Evolutionary conservation across 1,140 invertebrate genomes (phyloP), one percentile per base, ranked within the genome.

Genomic region (Ceratina australensis): DNA sequence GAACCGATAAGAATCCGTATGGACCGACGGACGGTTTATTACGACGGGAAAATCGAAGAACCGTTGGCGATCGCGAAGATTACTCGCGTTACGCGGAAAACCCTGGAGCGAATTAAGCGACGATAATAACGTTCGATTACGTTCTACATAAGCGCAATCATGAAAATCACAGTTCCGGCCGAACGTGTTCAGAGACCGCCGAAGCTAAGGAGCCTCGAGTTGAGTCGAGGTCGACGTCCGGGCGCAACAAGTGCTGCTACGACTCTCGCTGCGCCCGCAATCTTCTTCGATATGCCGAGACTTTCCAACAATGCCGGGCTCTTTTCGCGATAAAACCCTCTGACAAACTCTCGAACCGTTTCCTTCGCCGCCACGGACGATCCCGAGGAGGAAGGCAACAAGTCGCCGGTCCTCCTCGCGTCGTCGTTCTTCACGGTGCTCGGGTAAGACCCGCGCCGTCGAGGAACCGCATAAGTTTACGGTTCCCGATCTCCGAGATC

Each of bases 211-310:
- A 80, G 75, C 69, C 57, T 75, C 72, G 78, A 76, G 83, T 81
- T 66, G 85, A 73, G 65, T 77, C 83, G 86, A 86, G 87, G 87
- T 85, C 83, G 83, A 87, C 81, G 85, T 84, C 85, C 85, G 83
- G 78, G 78, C 83, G 85, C 81, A 87, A 87, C 85, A 87, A 87
- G 85, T 87, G 83, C 83, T 83, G 85, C 78, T 72, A 79, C 69
- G 59, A 78, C 67, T 77, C 74, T 77, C 67, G 66, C 28, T 54
- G 66, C 56, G 66, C 74, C 49, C 74, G 66, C 69, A 69, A 78
- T 78, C 69, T 50, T 72, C 76, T 42, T 78, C 76, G 69, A 64
- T 78, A 77, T 50, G 49, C 74, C 28, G 26, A 15, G 47, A 52
- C 47, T 71, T 26, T 13, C 1, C 26, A 33, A 67, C 73, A n/a